Conservation (phyloP, 2,888 invertebrate genomes). For the Agrotis puta region DNA sequence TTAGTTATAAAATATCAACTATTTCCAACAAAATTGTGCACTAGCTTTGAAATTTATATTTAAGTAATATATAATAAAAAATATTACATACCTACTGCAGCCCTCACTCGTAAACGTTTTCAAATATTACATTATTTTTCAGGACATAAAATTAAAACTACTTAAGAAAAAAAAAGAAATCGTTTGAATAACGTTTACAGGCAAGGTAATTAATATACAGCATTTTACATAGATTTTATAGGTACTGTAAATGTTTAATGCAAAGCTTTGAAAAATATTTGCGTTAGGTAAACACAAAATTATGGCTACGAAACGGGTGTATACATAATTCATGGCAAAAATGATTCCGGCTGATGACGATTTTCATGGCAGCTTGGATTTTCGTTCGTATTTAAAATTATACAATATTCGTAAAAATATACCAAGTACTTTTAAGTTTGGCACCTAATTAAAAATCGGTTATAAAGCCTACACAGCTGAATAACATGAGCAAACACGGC, state of each 20-base stretch:
- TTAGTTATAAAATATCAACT: slow-evolving; percentile 81
- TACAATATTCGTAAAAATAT: slow-evolving; percentile 64
- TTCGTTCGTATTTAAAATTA: slow-evolving; percentile 64
- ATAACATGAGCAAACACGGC: slow-evolving; percentile 9
- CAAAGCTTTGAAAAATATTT: slow-evolving; percentile 61
- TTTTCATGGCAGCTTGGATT: slow-evolving; percentile 71
- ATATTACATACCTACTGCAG: slow-evolving; percentile 59
- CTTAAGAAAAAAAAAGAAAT: slow-evolving; percentile 42
- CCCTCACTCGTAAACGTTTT: slow-evolving; percentile 50
- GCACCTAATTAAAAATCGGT: slow-evolving; percentile 46
- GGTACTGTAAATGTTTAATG: slow-evolving; percentile 50
- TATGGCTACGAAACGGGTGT: slow-evolving; percentile 70
- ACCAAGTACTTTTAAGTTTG: slow-evolving; percentile 58
- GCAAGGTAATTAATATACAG: slow-evolving; percentile 52
- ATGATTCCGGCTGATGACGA: slow-evolving; percentile 68
- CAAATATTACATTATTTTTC: slow-evolving; percentile 45
- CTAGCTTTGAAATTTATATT: slow-evolving; percentile 76
- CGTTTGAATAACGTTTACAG: slow-evolving; percentile 56
- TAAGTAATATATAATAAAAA: slow-evolving; percentile 67
- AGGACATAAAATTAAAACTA: slow-evolving; percentile 49
- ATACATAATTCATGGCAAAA: slow-evolving; percentile 72
- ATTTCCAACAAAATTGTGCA: slow-evolving; percentile 85
- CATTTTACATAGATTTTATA: slow-evolving; percentile 49
- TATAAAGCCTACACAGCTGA: slow-evolving; percentile 1
- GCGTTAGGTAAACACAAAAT: slow-evolving; percentile 61